These are phyloP conservation scores for Xenus cinereus DNA, from an alignment of 2,113 vertebrate genomes.

Conservation along the genomic window DNA sequence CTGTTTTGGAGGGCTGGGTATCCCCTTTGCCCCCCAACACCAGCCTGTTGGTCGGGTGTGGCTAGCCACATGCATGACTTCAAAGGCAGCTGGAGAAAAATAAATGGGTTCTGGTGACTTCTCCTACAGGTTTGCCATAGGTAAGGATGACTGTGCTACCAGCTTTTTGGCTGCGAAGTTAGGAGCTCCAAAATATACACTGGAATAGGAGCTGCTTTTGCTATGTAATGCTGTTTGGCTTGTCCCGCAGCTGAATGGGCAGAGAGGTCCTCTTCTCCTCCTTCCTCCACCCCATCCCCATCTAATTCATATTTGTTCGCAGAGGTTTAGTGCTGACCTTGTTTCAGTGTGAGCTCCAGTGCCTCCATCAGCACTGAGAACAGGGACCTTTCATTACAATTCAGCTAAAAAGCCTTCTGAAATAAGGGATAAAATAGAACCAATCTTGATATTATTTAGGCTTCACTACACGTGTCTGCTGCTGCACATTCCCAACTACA, in stretches of 20 bases:
- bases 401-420: background rate
- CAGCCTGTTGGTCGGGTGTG: background rate
- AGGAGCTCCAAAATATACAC: background rate
- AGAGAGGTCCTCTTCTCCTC: background rate
- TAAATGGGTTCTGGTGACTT: background rate
- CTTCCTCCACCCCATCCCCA: background rate
- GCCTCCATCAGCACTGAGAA: background rate
- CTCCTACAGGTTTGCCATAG: background rate
- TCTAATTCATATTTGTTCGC: background rate
- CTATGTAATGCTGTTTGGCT: background rate
- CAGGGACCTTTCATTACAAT: background rate
- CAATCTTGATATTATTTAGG: background rate
- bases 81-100: background rate
- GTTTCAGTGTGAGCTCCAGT: background rate
- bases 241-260: background rate
- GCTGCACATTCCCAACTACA: background rate
- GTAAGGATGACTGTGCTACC: background rate
- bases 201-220: background rate
- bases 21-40: background rate
- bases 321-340: background rate
- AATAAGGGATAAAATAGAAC: background rate
- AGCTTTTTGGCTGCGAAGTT: fast-evolving
- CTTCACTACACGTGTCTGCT: background rate
- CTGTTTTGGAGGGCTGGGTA: background rate
- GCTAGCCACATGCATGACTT: background rate